Conservation (phyloP, 64 coral and sea anemone species). For the Montipora efflorescens region DNA sequence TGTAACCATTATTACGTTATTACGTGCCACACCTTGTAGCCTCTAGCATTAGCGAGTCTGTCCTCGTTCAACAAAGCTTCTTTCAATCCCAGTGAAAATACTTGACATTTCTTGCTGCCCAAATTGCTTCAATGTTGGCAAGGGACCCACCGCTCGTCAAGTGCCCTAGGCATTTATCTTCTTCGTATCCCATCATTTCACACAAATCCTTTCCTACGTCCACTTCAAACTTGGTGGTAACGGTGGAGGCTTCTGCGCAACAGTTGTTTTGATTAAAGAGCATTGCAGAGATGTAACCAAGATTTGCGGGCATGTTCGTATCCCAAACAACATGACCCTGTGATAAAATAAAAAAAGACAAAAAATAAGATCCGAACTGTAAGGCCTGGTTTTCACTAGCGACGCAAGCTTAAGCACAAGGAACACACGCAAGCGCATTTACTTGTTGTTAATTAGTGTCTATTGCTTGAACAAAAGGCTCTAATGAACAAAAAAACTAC, state of each 20-base stretch:
- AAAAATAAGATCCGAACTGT: too few relatives aligned
- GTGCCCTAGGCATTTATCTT: slow-evolving; percentile 29
- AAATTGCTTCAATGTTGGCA: slow-evolving; percentile 84
- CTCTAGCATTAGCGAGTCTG: slow-evolving; percentile 39
- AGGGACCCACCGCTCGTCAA: slow-evolving; percentile 56
- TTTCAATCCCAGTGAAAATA: slow-evolving; percentile 72
- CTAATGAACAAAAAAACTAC: too few relatives aligned
- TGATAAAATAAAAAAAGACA: not conserved
- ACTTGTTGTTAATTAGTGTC: too few relatives aligned
- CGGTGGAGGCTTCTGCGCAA: slow-evolving; percentile 50
- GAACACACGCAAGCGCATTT: too few relatives aligned
- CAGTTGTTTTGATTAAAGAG: slow-evolving; percentile 87
- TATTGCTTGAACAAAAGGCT: too few relatives aligned
- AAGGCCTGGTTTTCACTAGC: not conserved
- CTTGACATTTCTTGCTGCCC: slow-evolving; percentile 80
- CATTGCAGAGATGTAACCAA: slow-evolving; percentile 81
- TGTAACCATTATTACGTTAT: not conserved
- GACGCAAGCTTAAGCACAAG: too few relatives aligned
- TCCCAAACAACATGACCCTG: slow-evolving; percentile 84
- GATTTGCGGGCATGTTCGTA: slow-evolving; percentile 60
- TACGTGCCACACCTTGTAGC: slow-evolving; percentile 4
- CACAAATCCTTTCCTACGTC: slow-evolving; percentile 73
- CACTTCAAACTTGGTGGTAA: slow-evolving; percentile 76
- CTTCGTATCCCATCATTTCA: slow-evolving; percentile 85
- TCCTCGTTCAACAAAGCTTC: slow-evolving; percentile 68